Conservation (phyloP, 2,113 vertebrate species). For the Fulmarus glacialis region DNA sequence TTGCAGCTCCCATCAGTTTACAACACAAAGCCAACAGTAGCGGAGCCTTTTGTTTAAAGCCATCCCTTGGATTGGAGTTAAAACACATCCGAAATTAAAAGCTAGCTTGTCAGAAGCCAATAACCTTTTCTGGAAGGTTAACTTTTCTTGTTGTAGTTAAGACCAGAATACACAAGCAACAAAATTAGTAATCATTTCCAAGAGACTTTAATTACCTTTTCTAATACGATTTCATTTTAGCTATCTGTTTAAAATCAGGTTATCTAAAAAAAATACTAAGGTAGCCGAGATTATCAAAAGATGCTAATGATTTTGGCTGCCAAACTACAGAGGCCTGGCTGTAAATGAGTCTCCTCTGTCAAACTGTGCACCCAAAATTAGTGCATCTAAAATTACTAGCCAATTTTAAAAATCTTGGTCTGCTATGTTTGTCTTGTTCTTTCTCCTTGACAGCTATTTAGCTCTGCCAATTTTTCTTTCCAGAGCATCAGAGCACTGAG, state of each 20-base stretch:
- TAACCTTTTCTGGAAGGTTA: neutral
- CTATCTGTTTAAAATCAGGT: neutral
- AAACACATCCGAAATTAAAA: neutral
- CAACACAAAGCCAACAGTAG: neutral
- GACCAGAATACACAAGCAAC: neutral
- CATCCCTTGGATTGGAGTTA: neutral
- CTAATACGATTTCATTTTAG: neutral
- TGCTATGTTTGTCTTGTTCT: neutral
- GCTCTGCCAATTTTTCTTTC: neutral
- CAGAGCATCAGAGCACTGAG: neutral
- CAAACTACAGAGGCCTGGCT: neutral
- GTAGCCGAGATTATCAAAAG: neutral
- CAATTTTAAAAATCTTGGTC: neutral
- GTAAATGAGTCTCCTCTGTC: neutral
- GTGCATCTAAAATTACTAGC: neutral
- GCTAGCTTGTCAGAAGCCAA: neutral
- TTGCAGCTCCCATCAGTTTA: neutral
- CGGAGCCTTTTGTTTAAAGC: neutral
- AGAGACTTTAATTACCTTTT: neutral
- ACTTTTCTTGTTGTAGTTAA: neutral
- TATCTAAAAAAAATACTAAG: neutral
- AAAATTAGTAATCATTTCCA: neutral
- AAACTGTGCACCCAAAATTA: neutral
- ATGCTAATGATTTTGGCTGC: neutral
- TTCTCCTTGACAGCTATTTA: slow-evolving; percentile 13